Conservation (phyloP, 2,113 vertebrate genomes). For the Sylvietta virens region DNA sequence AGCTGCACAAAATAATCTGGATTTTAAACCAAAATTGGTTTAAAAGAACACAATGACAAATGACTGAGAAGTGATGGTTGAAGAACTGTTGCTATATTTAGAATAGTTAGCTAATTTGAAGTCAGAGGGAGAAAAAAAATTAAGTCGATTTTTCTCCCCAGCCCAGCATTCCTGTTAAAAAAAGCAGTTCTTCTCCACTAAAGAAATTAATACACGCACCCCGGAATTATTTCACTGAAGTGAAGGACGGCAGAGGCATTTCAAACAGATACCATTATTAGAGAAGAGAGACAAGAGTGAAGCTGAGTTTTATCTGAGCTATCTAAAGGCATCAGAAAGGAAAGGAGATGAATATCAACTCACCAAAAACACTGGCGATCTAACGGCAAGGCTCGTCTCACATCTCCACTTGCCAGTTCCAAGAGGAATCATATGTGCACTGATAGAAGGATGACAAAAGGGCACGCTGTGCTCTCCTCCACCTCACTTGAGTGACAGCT, state of each 20-base stretch:
- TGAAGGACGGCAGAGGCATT: not conserved
- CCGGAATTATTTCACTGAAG: not conserved
- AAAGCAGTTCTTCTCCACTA: not conserved
- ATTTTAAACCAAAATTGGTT: not conserved
- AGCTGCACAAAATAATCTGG: not conserved
- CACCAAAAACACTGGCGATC: slow-evolving; percentile 33
- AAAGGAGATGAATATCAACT: slow-evolving; percentile 37
- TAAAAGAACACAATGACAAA: not conserved
- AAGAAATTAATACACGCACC: not conserved
- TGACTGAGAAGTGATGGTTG: not conserved
- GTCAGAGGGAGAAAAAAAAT: not conserved
- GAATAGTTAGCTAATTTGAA: not conserved
- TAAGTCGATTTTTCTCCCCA: not conserved
- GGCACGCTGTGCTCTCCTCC: slow-evolving; percentile 13
- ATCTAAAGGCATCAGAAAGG: not conserved
- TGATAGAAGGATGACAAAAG: slow-evolving; percentile 38
- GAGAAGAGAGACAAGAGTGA: not conserved
- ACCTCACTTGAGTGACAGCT: slow-evolving; percentile 26
- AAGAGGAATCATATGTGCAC: slow-evolving; percentile 23
- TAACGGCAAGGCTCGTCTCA: slow-evolving; percentile 22
- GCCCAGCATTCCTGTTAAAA: not conserved
- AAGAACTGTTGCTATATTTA: slow-evolving; percentile 12
- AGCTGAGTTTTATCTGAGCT: not conserved
- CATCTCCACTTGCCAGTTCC: not conserved
- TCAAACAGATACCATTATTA: not conserved